Conservation (phyloP, 1,140 invertebrate genomes). For the Drosophila parvula region DNA sequence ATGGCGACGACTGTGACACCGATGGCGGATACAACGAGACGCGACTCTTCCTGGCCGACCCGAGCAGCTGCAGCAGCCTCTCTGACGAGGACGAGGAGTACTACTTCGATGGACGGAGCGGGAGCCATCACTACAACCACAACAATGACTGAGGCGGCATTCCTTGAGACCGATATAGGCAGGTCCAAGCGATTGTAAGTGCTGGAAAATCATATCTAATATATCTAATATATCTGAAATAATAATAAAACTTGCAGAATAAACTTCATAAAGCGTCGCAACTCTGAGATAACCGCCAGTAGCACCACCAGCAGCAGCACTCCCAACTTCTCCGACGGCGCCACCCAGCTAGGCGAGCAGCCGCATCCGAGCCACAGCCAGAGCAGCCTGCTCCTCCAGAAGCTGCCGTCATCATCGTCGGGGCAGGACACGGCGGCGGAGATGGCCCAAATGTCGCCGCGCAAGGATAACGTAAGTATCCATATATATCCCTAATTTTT, state of each 20-base stretch:
- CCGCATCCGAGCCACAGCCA: constrained; percentile 63
- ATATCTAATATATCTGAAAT: no score
- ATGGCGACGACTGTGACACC: constrained; percentile 39
- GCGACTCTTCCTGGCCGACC: constrained; percentile 67
- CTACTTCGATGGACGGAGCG: constrained; percentile 78
- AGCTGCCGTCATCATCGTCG: constrained; percentile 16
- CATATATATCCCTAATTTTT: not conserved
- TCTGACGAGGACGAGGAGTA: constrained; percentile 82
- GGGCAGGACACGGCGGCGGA: constrained; percentile 65
- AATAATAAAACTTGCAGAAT: constrained; percentile 71
- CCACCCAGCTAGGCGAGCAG: constrained; percentile 47
- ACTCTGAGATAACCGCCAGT: constrained; percentile 78
- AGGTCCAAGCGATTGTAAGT: constrained; percentile 76
- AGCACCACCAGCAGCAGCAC: constrained; percentile 78
- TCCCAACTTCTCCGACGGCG: constrained; percentile 82
- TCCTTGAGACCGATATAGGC: constrained; percentile 70
- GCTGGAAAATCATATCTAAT: no score
- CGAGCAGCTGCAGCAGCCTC: constrained; percentile 75
- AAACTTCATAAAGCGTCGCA: constrained; percentile 85
- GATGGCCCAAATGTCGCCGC: constrained; percentile 84
- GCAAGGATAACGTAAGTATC: constrained; percentile 84
- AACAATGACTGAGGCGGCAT: constrained; percentile 68
- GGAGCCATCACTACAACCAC: constrained; percentile 54
- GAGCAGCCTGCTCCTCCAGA: constrained; percentile 54
- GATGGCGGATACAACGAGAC: constrained; percentile 44